Evolutionary conservation across 2,797 vertebrate species (phyloP).

Genomic region (Hoplostethus mediterraneus): DNA sequence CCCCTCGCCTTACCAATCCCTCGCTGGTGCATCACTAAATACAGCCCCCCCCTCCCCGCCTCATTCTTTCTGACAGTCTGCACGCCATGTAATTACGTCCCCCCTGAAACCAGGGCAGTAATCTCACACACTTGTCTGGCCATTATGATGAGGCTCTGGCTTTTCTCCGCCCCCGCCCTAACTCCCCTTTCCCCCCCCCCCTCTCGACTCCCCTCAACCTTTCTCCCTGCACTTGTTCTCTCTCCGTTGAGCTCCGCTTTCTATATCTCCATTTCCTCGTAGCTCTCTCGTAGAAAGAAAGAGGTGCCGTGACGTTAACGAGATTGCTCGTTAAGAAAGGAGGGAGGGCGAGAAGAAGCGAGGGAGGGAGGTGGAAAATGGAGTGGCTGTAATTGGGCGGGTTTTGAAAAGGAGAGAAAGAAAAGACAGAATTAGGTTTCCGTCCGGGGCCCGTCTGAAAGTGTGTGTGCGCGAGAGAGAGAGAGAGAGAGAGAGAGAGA

Average conservation of each 20-base stretch:
- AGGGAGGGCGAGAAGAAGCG: conserved; percentile 46
- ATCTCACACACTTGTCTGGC: conserved; percentile 80
- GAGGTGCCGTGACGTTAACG: conserved; percentile 76
- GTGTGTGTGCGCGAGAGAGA: conserved; percentile 48
- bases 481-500: conserved; percentile 54
- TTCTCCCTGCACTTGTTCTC: conserved; percentile 66
- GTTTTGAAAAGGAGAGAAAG: conserved; percentile 79
- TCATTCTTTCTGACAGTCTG: conserved; percentile 74
- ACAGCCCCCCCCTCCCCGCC: conserved; percentile 73
- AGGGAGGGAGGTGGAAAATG: conserved; percentile 70
- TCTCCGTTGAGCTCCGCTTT: conserved; percentile 65
- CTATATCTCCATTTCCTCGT: conserved; percentile 59
- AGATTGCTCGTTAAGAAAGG: conserved; percentile 82
- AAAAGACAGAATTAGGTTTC: conserved; percentile 85
- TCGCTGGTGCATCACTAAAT: conserved; percentile 77
- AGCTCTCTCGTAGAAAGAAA: conserved; percentile 42
- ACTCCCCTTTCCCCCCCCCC: conserved; percentile 51
- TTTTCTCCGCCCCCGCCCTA: conserved; percentile 50
- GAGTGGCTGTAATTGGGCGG: conserved; percentile 86
- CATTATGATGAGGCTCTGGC: conserved; percentile 67
- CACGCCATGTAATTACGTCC: conserved; percentile 81
- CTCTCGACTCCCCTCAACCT: conserved; percentile 43
- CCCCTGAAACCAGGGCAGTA: conserved; percentile 80
- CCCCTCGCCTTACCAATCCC: conserved; percentile 63
- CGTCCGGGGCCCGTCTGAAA: conserved; percentile 65